Base-by-base conservation (phyloP, 1,140 invertebrate species). In the Drosophila lacertosa region DNA sequence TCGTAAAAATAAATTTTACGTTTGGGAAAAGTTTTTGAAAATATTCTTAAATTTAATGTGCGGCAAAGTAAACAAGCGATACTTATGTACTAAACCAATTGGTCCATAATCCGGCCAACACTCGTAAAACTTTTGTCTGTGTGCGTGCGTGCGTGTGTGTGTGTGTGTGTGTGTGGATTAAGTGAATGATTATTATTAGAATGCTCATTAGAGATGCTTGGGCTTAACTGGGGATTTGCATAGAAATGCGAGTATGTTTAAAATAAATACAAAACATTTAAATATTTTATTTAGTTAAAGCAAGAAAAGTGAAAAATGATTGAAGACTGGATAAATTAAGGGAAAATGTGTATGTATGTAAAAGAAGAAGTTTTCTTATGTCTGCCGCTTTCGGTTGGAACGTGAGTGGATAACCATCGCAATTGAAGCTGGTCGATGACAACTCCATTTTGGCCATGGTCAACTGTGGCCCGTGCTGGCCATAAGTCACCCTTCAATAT, bases 401-500 rank as follows among this genome's bases (percentile, higher is more conserved):
- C 67, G 67, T 70, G 67, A 70, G 67, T 63, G 67, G 51, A 64
- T 64, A 64, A 57, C 44, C 67, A 20, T 22, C 54, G 57, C 57
- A 63, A 63, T 48, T 69, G 58, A 20, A 63, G 58, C 62, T 59
- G 59, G 42, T 68, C 63, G 58, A 73, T 84, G 79, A 83, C 79
- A 83, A 84, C 80, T 83, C 45, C 66, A 84, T 79, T 81, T 60
- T 35, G 24, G 26, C 33, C 26, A 24, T 13, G 10, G 39, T 26
- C 45, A 22, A 39, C 26, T 29, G 26, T 29, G 32, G 50, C 63
- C 39, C 40, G 65, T 83, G 78, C 44, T 53, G 35, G 67, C 72
- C 82, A 83, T 84, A 84, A 84, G 80, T 84, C 80, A 84, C 80
- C 80, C 81, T 76, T 84, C 76, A 79, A 66, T 80, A 75, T 63